Base-by-base conservation (phyloP, 2,888 invertebrate species). In the Gibbula magus region DNA sequence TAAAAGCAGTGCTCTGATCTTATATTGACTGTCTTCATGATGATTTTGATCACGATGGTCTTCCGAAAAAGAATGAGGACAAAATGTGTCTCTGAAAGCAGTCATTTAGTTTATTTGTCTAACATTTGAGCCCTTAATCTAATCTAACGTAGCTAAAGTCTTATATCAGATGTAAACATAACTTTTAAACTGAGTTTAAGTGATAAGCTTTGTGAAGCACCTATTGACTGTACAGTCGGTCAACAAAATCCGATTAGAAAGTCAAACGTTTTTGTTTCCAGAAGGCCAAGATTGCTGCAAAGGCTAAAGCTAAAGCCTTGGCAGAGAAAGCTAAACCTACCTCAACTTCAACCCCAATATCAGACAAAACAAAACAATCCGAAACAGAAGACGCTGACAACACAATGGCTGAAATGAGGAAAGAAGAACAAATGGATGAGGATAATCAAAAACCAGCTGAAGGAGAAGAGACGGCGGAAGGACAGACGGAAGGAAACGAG, bases 251-350 rank as follows among this genome's bases (percentile, higher is more conserved):
- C 22, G 32, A 29, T 54, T 52, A n/a, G 16, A 29, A 1, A n/a
- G 22, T 3, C 13, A 54, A 16, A 22, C 8, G 18, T 25, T 13
- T 32, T 29, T 29, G 32, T 18, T 39, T 70, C 32, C 22, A 22
- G 66, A 56, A 79, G 32, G 56, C 67, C 2, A 45, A 75, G 22
- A 66, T 51, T 16, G 74, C 29, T 39, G 54, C 70, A n/a, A 70
- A 77, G 54, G 25, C 25, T 39, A 52, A 56, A 20, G 54, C 66
- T 22, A 45, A 35, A 10, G 29, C 54, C 35, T 32, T 35, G 35
- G 56, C 53, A 39, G 67, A 74, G 51, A 73, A 45, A 13, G 45
- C 45, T 45, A 45, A 45, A 13, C 45, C 45, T 45, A 45, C 45
- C 45, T 45, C 45, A 1, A 45, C 61, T 2, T 61, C 61, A 61